A percentile compares a stretch with the other conserved stretches of the same genome.
These are phyloP conservation scores for Apis laboriosa DNA, from an alignment of 1,140 invertebrate species.

Conservation along the genomic window DNA sequence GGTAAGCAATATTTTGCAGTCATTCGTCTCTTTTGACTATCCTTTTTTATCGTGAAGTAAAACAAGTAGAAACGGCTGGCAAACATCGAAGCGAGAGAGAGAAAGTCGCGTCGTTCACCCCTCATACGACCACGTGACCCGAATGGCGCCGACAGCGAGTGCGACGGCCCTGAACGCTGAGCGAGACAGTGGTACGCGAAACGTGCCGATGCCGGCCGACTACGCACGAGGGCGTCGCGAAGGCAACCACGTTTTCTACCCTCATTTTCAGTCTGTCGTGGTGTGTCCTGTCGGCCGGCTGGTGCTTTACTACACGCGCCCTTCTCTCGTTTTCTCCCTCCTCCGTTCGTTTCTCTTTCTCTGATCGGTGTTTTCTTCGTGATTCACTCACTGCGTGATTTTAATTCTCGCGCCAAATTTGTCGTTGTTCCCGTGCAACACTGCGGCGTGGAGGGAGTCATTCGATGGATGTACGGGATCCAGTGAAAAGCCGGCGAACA, in stretches of 20 bases:
- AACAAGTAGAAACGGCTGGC: neutral
- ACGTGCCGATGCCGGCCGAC: constrained; percentile 66
- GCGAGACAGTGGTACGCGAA: constrained; percentile 21
- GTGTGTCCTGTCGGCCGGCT: constrained; percentile 63
- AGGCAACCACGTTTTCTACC: constrained; percentile 79
- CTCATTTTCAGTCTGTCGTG: constrained; percentile 78
- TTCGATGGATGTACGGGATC: constrained; percentile 9
- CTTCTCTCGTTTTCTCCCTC: constrained; percentile 45
- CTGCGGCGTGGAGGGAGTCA: constrained; percentile 15
- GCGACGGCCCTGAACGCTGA: constrained; percentile 54
- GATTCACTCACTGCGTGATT: constrained; percentile 19
- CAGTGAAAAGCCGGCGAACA: constrained; percentile 28
- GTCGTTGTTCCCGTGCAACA: neutral
- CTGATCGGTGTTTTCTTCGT: constrained; percentile 18
- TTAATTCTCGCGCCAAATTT: neutral
- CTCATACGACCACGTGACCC: constrained; percentile 51
- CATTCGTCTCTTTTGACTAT: neutral
- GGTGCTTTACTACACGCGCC: constrained; percentile 49
- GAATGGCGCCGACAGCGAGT: constrained; percentile 57
- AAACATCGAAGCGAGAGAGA: neutral
- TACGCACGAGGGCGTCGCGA: constrained; percentile 74
- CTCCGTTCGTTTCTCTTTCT: constrained; percentile 34
- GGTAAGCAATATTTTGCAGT: neutral
- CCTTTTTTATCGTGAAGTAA: neutral
- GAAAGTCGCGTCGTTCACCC: constrained; percentile 32